A percentile compares a stretch with the other conserved stretches of the same genome.
These are phyloP conservation scores for Clarias gariepinus DNA, from an alignment of 2,113 vertebrate genomes.

Conservation along the genomic window DNA sequence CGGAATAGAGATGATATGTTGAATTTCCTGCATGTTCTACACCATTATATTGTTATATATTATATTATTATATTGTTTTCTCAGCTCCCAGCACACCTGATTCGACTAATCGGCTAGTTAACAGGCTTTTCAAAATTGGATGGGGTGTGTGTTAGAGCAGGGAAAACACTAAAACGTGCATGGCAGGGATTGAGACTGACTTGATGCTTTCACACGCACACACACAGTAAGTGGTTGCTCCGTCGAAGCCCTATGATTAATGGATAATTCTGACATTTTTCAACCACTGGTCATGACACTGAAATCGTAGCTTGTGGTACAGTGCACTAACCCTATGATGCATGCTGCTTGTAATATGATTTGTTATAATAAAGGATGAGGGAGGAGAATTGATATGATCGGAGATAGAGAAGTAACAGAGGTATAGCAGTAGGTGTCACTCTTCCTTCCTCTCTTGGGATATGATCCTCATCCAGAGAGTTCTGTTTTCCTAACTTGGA, in stretches of 20 bases:
- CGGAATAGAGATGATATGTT: too few relatives aligned
- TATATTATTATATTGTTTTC: too few relatives aligned
- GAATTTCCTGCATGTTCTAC: background rate
- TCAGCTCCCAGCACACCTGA: too few relatives aligned
- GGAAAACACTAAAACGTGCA: too few relatives aligned
- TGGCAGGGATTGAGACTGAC: background rate
- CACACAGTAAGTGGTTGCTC: background rate
- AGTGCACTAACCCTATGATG: constrained; percentile 3
- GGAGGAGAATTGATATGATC: background rate
- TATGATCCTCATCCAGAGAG: background rate
- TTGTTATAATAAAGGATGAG: constrained; percentile 10
- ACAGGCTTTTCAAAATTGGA: too few relatives aligned
- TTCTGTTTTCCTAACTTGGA: background rate
- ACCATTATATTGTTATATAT: too few relatives aligned
- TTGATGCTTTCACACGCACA: background rate
- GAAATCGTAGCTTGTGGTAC: constrained; percentile 7
- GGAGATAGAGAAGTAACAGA: constrained; percentile 18
- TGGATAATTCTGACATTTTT: background rate
- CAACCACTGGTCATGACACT: constrained; percentile 28
- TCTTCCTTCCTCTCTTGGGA: constrained; percentile 66
- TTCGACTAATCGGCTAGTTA: too few relatives aligned
- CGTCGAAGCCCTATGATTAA: background rate
- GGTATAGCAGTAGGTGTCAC: constrained; percentile 74
- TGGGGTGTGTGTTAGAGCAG: too few relatives aligned
- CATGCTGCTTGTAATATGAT: background rate